Evolutionary conservation across 2,888 invertebrate species (phyloP).

Genomic region (Drosophila demipolita): DNA sequence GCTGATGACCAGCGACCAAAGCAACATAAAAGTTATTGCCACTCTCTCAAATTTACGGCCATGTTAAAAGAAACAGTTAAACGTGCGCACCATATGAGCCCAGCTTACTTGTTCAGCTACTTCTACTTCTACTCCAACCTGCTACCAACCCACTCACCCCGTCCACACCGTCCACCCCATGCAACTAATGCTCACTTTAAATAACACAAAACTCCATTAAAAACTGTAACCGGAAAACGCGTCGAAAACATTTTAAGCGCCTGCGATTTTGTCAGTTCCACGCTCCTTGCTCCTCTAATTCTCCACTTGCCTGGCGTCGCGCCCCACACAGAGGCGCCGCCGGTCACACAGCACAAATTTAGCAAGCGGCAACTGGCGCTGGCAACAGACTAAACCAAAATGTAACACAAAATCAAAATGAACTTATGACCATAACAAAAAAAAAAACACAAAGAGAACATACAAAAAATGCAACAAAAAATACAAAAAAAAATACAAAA

Average conservation of each 20-base stretch:
- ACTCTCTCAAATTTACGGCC: conserved; percentile 45
- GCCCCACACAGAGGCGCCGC: conserved; percentile 43
- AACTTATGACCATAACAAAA: conserved; percentile 76
- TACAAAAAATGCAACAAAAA: conserved; percentile 17
- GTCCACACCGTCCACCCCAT: conserved; percentile 4
- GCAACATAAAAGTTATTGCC: conserved; percentile 28
- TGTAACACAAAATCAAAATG: conserved; percentile 78
- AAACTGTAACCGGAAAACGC: conserved; percentile 71
- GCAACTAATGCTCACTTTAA: conserved; percentile 75
- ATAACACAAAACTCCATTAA: conserved; percentile 79
- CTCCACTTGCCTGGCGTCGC: not conserved
- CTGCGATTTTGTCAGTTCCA: conserved; percentile 55
- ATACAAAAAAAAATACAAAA: conserved; percentile 5
- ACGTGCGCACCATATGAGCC: conserved; percentile 40
- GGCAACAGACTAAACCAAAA: conserved; percentile 72
- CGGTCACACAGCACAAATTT: conserved; percentile 44
- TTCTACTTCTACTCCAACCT: too few relatives aligned
- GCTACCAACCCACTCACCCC: too few relatives aligned
- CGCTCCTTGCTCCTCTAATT: not conserved
- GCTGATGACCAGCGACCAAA: conserved; percentile 38
- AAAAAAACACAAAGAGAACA: conserved; percentile 49
- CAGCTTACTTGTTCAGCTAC: conserved; percentile 3
- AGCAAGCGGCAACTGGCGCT: conserved; percentile 58
- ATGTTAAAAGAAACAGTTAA: conserved; percentile 31
- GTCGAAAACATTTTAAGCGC: conserved; percentile 75